Evolutionary conservation across 2,797 vertebrate species (phyloP).

Genomic region (Glossophaga mutica): DNA sequence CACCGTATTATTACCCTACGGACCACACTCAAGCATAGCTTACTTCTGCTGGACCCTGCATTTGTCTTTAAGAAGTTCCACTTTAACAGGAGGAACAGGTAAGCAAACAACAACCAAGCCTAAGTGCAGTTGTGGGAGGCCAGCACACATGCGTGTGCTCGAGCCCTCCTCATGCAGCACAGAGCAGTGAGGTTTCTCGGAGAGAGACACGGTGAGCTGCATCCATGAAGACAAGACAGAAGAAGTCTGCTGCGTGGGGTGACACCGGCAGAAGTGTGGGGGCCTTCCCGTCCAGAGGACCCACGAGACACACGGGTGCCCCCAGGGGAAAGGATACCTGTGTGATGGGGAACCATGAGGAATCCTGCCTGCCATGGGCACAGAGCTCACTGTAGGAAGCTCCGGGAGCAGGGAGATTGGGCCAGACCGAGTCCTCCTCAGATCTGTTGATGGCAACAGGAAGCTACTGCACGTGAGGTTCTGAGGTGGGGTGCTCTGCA

Average conservation of each 20-base stretch:
- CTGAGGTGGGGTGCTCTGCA: background rate
- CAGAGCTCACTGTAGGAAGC: background rate
- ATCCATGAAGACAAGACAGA: background rate
- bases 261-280: background rate
- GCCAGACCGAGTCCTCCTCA: background rate
- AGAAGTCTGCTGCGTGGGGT: background rate
- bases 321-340: background rate
- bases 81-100: background rate
- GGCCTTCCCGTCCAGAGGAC: background rate
- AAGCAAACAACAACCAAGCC: background rate
- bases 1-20: no score
- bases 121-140: background rate
- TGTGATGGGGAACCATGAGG: background rate
- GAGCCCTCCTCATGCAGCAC: fast-evolving
- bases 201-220: background rate
- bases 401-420: background rate
- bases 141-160: fast-evolving
- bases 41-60: no score
- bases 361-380: background rate
- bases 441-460: background rate
- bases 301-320: background rate
- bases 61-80: background rate
- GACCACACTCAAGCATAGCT: no score
- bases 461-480: background rate
- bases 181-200: background rate